Evolutionary conservation across 2,113 vertebrate species (phyloP), one percentile per base, ranked within the genome.

Genomic region (Cyanocitta stelleri): DNA sequence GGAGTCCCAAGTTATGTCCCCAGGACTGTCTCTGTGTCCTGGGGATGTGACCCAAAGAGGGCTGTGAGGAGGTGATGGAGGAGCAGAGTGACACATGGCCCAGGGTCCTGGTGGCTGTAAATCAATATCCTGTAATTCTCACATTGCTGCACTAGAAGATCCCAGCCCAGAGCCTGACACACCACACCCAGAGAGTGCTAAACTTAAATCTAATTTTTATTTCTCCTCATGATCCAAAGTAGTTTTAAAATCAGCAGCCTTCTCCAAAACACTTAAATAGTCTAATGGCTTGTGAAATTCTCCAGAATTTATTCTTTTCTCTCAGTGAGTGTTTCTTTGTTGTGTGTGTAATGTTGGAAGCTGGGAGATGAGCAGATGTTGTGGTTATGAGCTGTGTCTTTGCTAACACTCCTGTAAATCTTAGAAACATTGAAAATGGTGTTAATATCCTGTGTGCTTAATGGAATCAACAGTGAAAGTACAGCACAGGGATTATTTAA

Each of bases 291-390:
- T 73, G 18, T 39, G 67, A 59, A 85, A 66, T 66, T 37, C 55
- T 80, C 52, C 62, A 71, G 35, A 39, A 23, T 17, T 61, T 37
- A 5, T 51, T 67, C 24, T 71, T 58, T 33, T 59, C 51, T 30
- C 12, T 72, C 32, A 1, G 0, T 32, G 23, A 73, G 37, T 41
- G 69, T 84, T 92, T 62, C 58, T 76, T 73, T 88, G 51, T 35
- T 1, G 0, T 23, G 19, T 20, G 33, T 32, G 16, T 32, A 2
- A 17, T 21, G 43, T 8, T 1, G 7, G n/a, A 66, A 78, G n/a
- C 10, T 58, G 71, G 59, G 44, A 61, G 69, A 39, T 33, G 24
- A 15, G 23, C 43, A 61, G 39, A 23, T 33, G 19, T 11, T 46
- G 56, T 67, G 43, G 21, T 32, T 66, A 3, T 41, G 14, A 82